Percentiles rank a stretch among this genome's conserved stretches.
Evolutionary conservation across 2,113 vertebrate genomes (phyloP).

Genomic region (Equus przewalskii): DNA sequence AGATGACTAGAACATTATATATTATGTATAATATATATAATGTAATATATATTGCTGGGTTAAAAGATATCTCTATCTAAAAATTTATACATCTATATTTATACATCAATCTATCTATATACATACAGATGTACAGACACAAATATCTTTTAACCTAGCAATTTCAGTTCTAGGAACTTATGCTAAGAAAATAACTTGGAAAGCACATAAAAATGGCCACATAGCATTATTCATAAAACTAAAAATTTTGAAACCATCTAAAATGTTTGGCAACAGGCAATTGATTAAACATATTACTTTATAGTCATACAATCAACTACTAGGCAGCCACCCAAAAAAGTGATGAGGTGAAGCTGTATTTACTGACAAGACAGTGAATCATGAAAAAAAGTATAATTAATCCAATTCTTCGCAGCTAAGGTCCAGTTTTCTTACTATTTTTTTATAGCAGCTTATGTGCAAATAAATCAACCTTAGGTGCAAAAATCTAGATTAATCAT

Average conservation of each 20-base stretch:
- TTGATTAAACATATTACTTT: not conserved
- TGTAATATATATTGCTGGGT: not conserved
- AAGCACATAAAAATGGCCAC: not conserved
- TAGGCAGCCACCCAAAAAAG: not conserved
- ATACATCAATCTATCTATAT: not conserved
- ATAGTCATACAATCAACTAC: conserved; percentile 12
- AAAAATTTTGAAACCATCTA: not conserved
- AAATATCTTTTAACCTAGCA: conserved; percentile 6
- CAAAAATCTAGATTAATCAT: not conserved
- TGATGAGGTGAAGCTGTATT: not conserved
- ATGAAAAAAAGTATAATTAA: conserved; percentile 31
- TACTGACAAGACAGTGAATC: not conserved
- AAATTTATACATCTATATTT: not conserved
- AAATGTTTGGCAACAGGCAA: conserved; percentile 23
- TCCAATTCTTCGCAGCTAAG: not conserved
- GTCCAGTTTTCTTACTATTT: not conserved
- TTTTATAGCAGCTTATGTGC: not conserved
- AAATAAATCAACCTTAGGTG: not conserved
- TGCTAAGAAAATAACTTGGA: not conserved
- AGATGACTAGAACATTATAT: too few species aligned
- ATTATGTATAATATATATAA: too few species aligned
- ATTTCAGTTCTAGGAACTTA: not conserved
- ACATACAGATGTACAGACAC: not conserved
- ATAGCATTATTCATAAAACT: not conserved
- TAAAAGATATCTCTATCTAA: not conserved